Evolutionary conservation across 2,888 invertebrate species (phyloP), one percentile per base, ranked within the genome.

Genomic region (Sialis lutaria): DNA sequence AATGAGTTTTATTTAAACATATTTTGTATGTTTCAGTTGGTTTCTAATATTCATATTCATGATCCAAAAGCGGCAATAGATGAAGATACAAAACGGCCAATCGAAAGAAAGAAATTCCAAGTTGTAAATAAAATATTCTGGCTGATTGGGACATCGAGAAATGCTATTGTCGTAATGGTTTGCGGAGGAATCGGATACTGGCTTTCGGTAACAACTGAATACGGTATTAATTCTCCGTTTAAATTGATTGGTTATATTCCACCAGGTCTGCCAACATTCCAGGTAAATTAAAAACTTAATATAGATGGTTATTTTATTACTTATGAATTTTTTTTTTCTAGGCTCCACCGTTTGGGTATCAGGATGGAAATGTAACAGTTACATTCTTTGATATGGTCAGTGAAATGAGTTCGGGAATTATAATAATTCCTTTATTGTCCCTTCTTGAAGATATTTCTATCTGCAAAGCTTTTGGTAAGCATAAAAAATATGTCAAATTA

Each of bases 381-480:
- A 58, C 60, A 53, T 82, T 87, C 60, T 55, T 75, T 12, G 79
- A 85, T 41, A 86, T 89, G 79, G 69, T 82, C 44, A 72, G 81
- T 50, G 77, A 82, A 63, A 72, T 93, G 60, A 88, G 90, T 44
- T 82, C 86, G 33, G 91, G 90, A 31, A 69, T 93, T 45, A 68
- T 86, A 46, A 88, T 93, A 22, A 76, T 93, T 44, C 91, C 93
- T 1, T 67, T 95, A 32, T 80, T 93, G 56, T 85, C 86, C 12
- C 69, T 93, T 35, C 76, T 95, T 64, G 93, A 93, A 63, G 85
- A 87, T 57, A 87, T 93, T 54, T 87, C 93, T 12, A 89, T 93
- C 55, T 92, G 90, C 65, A 93, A 92, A 69, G 89, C 90, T 31
- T 92, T 93, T 63, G 80, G 85, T 83, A 64, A 72, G 74, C 63